These are phyloP conservation scores for Formicarius rufipectus DNA, from an alignment of 2,113 vertebrate genomes.

Conservation along the genomic window DNA sequence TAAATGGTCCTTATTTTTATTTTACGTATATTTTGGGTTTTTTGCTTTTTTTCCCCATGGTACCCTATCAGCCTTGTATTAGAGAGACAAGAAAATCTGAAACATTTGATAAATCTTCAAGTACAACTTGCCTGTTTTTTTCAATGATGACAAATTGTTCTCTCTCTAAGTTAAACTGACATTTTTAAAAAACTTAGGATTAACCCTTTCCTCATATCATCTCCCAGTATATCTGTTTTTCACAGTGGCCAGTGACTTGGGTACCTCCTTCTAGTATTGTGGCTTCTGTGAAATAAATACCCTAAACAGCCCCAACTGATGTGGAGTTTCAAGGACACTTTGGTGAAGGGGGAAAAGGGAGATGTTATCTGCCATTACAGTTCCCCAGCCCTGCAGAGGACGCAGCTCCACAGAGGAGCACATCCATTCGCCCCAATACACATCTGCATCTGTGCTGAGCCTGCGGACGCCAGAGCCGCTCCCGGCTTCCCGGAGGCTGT, in stretches of 20 bases:
- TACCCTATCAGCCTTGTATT: neutral
- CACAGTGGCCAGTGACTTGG: neutral
- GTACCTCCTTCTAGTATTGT: neutral
- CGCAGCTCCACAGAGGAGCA: neutral
- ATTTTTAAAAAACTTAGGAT: neutral
- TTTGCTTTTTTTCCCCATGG: neutral
- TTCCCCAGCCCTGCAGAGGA: neutral
- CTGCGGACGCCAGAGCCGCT: neutral
- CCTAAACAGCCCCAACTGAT: neutral
- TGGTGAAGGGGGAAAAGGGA: neutral
- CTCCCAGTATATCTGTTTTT: neutral
- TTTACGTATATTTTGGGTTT: neutral
- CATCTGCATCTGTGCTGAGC: neutral
- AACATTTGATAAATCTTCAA: neutral
- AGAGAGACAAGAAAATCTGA: neutral
- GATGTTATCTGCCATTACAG: neutral
- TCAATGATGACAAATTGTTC: neutral
- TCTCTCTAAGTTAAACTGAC: neutral
- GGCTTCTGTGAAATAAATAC: neutral
- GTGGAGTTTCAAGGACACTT: neutral
- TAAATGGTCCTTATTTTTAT: neutral
- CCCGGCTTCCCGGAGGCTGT: neutral
- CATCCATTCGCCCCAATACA: too few species aligned
- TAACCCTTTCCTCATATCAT: neutral
- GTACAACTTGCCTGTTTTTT: neutral